Base-by-base conservation (phyloP, 2,888 invertebrate genomes). In the Dendrolimus houi region DNA sequence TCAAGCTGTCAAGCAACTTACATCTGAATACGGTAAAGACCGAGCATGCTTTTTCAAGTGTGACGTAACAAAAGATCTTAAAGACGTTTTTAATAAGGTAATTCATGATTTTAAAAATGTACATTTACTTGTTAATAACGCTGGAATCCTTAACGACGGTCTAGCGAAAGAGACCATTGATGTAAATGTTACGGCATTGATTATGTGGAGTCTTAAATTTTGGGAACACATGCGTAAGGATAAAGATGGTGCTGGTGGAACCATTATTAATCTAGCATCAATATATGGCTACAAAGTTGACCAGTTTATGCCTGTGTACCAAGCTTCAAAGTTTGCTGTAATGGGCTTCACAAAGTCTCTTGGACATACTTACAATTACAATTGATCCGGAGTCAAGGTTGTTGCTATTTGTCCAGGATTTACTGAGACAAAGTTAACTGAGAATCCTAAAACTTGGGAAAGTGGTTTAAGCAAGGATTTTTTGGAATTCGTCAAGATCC, bases 201-300 rank as follows among this genome's bases (percentile, higher is more conserved):
- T 58, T 1, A 29, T 55, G 17, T 60, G 60, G 58, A 52, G 58
- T 8, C 9, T 55, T 9, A 56, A 60, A 54, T 60, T 58, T 29
- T 52, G 41, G 52, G 53, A 93, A 58, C 87, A 92, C 69, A 92
- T 93, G 92, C 84, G 92, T n/a, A 88, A 78, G 54, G 87, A 92
- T 60, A 88, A 84, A 57, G 87, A 91, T 0, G 92, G 92, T 0
- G 77, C 81, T 52, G 94, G 94, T 9, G 94, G 94, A 1, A 89
- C 91, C 0, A 91, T 95, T 55, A 85, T 94, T n/a, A 95, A 95
- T 71, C 81, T 94, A 29, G 88, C 93, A 1, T 94, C 94, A 0
- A 91, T 92, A 29, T 88, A 92, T 59, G 94, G 93, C 0, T 83
- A 90, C 54, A 81, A 85, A 65, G 77, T 91, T 0, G 79, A 89